Conservation (phyloP, 1,140 invertebrate species). For the Cotesia vestalis region DNA sequence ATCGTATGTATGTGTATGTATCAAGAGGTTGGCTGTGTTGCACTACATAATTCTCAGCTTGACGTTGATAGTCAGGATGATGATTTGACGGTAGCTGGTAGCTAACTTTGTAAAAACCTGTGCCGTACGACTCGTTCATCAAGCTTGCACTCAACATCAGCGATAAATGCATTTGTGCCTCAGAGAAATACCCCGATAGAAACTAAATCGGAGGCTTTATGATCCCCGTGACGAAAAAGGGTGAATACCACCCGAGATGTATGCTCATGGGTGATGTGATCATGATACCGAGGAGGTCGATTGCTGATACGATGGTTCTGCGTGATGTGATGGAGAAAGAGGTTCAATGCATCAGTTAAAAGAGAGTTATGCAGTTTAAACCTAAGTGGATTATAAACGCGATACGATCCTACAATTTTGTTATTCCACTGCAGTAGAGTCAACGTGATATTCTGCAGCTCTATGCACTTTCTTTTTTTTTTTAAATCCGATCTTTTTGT, state of each 20-base stretch:
- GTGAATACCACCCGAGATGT: conserved; percentile 36
- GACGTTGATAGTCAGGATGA: conserved; percentile 2
- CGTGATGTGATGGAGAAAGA: conserved; percentile 31
- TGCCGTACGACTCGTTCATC: neutral
- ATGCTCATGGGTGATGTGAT: neutral
- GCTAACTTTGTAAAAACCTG: conserved; percentile 9
- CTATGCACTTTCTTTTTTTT: conserved; percentile 47
- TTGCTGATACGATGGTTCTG: neutral
- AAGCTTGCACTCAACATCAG: conserved; percentile 27
- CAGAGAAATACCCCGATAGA: conserved; percentile 20
- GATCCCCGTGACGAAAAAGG: conserved; percentile 1
- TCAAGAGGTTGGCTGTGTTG: conserved; percentile 1
- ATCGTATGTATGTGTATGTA: too few relatives aligned
- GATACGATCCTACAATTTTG: conserved; percentile 53
- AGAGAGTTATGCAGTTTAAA: conserved; percentile 47
- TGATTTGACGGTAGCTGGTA: neutral
- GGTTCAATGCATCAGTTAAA: conserved; percentile 38
- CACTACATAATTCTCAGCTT: neutral
- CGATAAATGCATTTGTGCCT: conserved; percentile 56
- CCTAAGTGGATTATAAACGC: conserved; percentile 58
- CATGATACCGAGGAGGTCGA: conserved; percentile 4
- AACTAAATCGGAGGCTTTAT: too few relatives aligned
- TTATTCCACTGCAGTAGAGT: conserved; percentile 60
- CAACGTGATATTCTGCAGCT: conserved; percentile 53
- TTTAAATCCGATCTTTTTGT: conserved; percentile 28